Base-by-base conservation (phyloP, 2,113 vertebrate species). In the Xenopus laevis region DNA sequence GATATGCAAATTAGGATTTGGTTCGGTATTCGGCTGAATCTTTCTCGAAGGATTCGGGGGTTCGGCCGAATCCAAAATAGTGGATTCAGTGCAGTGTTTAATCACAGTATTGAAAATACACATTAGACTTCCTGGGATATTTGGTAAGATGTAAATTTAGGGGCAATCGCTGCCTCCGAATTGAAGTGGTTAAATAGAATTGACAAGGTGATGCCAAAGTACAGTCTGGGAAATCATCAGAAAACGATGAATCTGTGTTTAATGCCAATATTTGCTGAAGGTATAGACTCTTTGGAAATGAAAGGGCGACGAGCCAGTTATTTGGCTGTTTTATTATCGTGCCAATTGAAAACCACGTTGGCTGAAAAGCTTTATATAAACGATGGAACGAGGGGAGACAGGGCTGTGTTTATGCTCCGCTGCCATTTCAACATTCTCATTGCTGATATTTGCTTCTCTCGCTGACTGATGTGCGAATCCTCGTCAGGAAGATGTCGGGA, bases 401-500 rank as follows among this genome's bases (percentile, higher is more conserved):
- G 45, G 44, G 27, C 73, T 60, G 40, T 63, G 46, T 76, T 68
- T 59, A 76, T 55, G 73, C 73, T 68, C 60, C 46, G 13, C 59
- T 57, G 47, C 58, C 59, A 63, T 21, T 21, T 76, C 63, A 76
- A 69, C 57, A 76, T 76, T 69, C 57, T 55, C 66, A 63, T 40
- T 40, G 33, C 33, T 68, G 46, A 68, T 60, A 61, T 76, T 76
- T 53, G 30, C 66, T 40, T 76, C 73, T 76, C 59, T 69, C 66
- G 73, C 63, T 76, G 73, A 76, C 59, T 76, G 73, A 76, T 69
- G 59, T 55, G 59, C 55, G 58, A 68, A 69, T 68, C 60, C 59
- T 55, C 69, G 23, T 63, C 59, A n/a, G 66, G 58, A 61, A 40
- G 40, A 66, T 21, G 57, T 46, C 55, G 53, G 40, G 64, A 52